Conservation (phyloP, 2,888 invertebrate species). For the Pherbina coryleti region DNA sequence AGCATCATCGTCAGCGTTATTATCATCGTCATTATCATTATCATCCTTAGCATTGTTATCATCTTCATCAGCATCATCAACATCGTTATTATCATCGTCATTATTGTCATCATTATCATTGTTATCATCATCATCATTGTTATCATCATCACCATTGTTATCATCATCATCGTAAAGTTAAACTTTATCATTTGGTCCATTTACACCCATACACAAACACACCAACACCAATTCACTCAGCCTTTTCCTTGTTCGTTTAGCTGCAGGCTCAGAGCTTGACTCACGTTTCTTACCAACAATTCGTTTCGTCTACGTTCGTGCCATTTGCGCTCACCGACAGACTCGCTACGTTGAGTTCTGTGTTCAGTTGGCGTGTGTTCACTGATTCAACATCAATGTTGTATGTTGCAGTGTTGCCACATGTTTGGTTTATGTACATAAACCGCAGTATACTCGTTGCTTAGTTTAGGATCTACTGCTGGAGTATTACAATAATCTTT, state of each 20-base stretch:
- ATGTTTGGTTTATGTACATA: neutral
- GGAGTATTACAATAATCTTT: neutral
- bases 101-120: no score
- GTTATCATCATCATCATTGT: no score
- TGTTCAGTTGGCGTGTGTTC: constrained; percentile 18
- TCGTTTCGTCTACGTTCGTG: constrained; percentile 10
- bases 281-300: constrained; percentile 22
- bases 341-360: neutral
- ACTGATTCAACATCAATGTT: constrained; percentile 24
- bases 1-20: neutral
- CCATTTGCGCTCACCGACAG: neutral
- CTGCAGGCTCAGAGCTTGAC: constrained; percentile 16
- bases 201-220: neutral
- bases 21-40: neutral
- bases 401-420: constrained; percentile 11
- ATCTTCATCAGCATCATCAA: no score
- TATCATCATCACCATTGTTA: neutral
- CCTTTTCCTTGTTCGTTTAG: neutral
- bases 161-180: neutral
- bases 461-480: neutral
- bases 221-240: neutral
- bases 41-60: no score
- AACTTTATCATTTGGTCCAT: constrained; percentile 3
- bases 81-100: no score
- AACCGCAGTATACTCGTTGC: no score